phyloP scores from a whole-genome alignment of 2,888 invertebrate species.

The Melangyna quadrimaculata region DNA sequence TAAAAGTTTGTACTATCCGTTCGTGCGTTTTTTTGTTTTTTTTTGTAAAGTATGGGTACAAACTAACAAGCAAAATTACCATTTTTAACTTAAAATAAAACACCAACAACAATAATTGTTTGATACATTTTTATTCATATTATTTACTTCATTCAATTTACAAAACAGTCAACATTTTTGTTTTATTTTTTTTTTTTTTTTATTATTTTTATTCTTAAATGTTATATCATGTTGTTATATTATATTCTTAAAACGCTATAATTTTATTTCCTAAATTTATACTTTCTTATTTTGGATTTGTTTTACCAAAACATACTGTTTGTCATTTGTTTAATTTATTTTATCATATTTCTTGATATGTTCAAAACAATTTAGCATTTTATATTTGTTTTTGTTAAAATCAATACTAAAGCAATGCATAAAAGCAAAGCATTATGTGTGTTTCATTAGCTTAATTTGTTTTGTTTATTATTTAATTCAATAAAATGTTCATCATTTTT shows the following conservation, averaged over 20 bases:
- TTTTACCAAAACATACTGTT: slow-evolving; percentile 55
- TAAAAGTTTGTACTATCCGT: too few species aligned
- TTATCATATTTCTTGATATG: slow-evolving; percentile 55
- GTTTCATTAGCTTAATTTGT: neutral
- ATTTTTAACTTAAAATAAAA: neutral
- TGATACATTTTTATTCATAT: slow-evolving; percentile 55
- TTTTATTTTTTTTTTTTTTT: slow-evolving; percentile 26
- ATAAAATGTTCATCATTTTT: slow-evolving; percentile 22
- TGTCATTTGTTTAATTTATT: neutral
- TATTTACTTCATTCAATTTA: slow-evolving; percentile 68
- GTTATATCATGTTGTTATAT: slow-evolving; percentile 22
- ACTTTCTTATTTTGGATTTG: neutral
- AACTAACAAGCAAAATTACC: too few species aligned
- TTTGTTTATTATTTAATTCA: slow-evolving; percentile 37
- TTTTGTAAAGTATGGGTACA: too few species aligned
- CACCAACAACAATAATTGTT: neutral
- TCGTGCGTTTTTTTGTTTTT: too few species aligned
- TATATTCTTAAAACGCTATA: slow-evolving; percentile 14
- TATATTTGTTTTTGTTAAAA: neutral
- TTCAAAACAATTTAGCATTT: slow-evolving; percentile 39
- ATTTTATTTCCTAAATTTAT: slow-evolving; percentile 24
- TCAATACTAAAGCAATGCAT: slow-evolving; percentile 52
- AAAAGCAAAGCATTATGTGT: slow-evolving; percentile 56
- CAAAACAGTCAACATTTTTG: slow-evolving; percentile 70
- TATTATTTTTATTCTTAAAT: slow-evolving; percentile 41